Conservation (phyloP, 2,888 invertebrate species). For the Nemotelus nigrinus region DNA sequence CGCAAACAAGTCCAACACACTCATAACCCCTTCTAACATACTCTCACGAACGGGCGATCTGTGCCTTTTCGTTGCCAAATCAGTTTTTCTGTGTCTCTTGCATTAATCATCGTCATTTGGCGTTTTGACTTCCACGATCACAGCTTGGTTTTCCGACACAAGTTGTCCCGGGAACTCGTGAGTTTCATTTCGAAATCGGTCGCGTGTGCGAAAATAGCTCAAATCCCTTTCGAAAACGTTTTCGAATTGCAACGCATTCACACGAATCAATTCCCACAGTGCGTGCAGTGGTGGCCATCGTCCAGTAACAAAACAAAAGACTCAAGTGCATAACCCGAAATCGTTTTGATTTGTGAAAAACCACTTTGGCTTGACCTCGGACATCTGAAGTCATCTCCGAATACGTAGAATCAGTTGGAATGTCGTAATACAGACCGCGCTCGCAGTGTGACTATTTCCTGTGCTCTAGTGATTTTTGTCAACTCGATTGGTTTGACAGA, state of each 20-base stretch:
- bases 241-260: no score
- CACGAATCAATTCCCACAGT: no score
- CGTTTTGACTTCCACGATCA: slow-evolving; percentile 36
- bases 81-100: slow-evolving; percentile 29
- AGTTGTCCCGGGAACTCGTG: slow-evolving; percentile 5
- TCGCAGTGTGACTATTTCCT: slow-evolving; percentile 8
- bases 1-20: slow-evolving; percentile 1
- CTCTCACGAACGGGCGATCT: neutral
- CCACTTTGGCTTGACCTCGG: neutral
- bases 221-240: neutral
- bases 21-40: slow-evolving; percentile 12
- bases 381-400: slow-evolving; percentile 34
- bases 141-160: slow-evolving; percentile 22
- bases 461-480: slow-evolving; percentile 9
- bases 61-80: neutral
- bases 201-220: neutral
- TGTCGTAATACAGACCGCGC: slow-evolving; percentile 36
- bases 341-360: neutral
- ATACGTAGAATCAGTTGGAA: slow-evolving; percentile 36
- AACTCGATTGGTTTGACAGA: slow-evolving; percentile 16
- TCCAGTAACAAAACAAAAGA: slow-evolving; percentile 13
- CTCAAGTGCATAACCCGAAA: slow-evolving; percentile 33
- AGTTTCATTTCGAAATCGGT: neutral
- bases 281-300: neutral
- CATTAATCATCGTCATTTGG: slow-evolving; percentile 25